Conservation (phyloP, 2,888 invertebrate species). For the Xestobium rufovillosum region DNA sequence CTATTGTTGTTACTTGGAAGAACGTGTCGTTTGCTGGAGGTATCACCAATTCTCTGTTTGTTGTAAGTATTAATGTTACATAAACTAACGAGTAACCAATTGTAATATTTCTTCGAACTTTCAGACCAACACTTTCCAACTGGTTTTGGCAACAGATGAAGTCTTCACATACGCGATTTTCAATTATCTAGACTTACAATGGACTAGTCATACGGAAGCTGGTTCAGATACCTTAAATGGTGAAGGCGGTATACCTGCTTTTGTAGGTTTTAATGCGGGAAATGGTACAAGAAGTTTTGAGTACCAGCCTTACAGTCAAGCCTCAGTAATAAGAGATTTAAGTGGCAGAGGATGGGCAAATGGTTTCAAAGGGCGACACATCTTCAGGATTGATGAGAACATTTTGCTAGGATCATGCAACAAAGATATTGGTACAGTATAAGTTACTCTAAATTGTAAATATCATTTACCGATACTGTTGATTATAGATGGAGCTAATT, state of each 20-base stretch:
- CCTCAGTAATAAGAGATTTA: constrained; percentile 74
- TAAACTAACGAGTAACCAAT: constrained; percentile 5
- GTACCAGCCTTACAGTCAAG: constrained; percentile 85
- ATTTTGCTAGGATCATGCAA: constrained; percentile 90
- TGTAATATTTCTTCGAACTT: not conserved
- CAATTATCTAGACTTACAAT: constrained; percentile 85
- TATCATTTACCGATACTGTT: constrained; percentile 9
- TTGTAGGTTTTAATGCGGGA: constrained; percentile 93
- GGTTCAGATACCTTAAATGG: constrained; percentile 82
- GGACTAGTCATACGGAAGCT: constrained; percentile 88
- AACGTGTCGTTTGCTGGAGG: constrained; percentile 91
- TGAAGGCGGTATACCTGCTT: constrained; percentile 81
- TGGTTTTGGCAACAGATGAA: constrained; percentile 87
- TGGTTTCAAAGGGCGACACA: constrained; percentile 81
- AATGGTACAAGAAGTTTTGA: constrained; percentile 86
- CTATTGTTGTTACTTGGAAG: constrained; percentile 89
- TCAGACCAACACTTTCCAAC: constrained; percentile 93
- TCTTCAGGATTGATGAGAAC: constrained; percentile 91
- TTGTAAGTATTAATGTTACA: constrained; percentile 45
- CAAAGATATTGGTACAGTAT: constrained; percentile 68
- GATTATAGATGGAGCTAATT: constrained; percentile 64
- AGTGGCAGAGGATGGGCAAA: constrained; percentile 82
- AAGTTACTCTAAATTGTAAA: not conserved
- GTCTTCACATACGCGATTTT: constrained; percentile 91
- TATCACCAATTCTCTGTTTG: constrained; percentile 67